Evolutionary conservation across 2,888 invertebrate species (phyloP).

Genomic region (Eupeodes latifasciatus): DNA sequence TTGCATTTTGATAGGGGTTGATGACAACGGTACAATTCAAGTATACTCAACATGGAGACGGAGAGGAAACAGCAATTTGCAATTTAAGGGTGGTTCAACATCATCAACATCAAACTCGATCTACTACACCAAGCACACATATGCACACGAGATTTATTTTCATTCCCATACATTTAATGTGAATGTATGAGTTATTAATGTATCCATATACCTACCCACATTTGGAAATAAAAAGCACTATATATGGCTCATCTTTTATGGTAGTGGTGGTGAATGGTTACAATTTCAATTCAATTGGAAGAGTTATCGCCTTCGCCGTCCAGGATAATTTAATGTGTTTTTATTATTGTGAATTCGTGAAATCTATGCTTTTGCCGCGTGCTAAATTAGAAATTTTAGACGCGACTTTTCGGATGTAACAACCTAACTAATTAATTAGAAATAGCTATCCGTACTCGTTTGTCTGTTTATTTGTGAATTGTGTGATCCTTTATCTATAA

Average conservation of each 20-base stretch:
- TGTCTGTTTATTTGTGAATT: not conserved
- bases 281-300: slow-evolving; percentile 68
- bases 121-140: slow-evolving; percentile 2
- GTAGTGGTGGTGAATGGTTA: slow-evolving; percentile 64
- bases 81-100: slow-evolving; percentile 61
- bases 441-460: not conserved
- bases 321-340: slow-evolving; percentile 70
- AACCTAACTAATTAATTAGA: slow-evolving; percentile 49
- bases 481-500: not conserved
- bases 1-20: slow-evolving; percentile 59
- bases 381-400: slow-evolving; percentile 40
- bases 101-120: not conserved
- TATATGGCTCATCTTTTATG: not conserved
- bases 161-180: slow-evolving; percentile 40
- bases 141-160: slow-evolving; percentile 41
- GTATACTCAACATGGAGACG: slow-evolving; percentile 13
- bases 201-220: slow-evolving; percentile 8
- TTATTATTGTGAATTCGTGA: slow-evolving; percentile 57
- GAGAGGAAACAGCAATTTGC: slow-evolving; percentile 46
- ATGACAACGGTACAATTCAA: slow-evolving; percentile 34
- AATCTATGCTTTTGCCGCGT: slow-evolving; percentile 62
- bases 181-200: slow-evolving; percentile 49
- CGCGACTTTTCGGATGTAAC: slow-evolving; percentile 30
- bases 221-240: not conserved
- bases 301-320: slow-evolving; percentile 13